These are phyloP conservation scores for Xylota sylvarum DNA, from an alignment of 2,888 invertebrate genomes.

Conservation along the genomic window DNA sequence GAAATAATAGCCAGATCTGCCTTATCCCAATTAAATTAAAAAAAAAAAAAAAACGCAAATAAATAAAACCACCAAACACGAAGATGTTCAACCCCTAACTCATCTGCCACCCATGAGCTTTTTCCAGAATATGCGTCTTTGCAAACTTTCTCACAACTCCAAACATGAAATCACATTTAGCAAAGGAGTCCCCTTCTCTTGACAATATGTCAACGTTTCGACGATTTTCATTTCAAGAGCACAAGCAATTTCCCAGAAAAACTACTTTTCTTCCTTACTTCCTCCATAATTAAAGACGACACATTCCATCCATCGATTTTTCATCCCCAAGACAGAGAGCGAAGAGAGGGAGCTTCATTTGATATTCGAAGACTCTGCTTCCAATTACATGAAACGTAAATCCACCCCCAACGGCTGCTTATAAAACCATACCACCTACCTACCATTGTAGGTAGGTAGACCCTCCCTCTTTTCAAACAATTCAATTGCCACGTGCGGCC, in stretches of 20 bases:
- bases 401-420: background rate
- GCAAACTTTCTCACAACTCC: background rate
- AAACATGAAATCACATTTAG: background rate
- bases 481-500: constrained; percentile 65
- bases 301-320: constrained; percentile 49
- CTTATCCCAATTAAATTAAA: too few species aligned
- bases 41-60: too few species aligned
- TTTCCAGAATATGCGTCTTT: background rate
- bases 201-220: background rate
- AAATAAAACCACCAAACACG: too few species aligned
- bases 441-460: background rate
- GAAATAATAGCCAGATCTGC: too few species aligned
- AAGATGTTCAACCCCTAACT: too few species aligned
- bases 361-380: constrained; percentile 34
- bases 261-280: constrained; percentile 2
- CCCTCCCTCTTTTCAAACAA: constrained; percentile 27
- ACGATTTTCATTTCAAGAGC: constrained; percentile 1
- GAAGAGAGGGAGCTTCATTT: constrained; percentile 8
- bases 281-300: constrained; percentile 5
- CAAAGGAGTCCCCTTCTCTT: background rate
- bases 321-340: background rate
- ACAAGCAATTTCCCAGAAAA: background rate
- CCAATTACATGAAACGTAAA: constrained; percentile 13
- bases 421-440: background rate
- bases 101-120: too few species aligned